A percentile compares a stretch with the other conserved stretches of the same genome.
phyloP scores from a whole-genome alignment of 2,113 vertebrate species.

The Equus quagga region DNA sequence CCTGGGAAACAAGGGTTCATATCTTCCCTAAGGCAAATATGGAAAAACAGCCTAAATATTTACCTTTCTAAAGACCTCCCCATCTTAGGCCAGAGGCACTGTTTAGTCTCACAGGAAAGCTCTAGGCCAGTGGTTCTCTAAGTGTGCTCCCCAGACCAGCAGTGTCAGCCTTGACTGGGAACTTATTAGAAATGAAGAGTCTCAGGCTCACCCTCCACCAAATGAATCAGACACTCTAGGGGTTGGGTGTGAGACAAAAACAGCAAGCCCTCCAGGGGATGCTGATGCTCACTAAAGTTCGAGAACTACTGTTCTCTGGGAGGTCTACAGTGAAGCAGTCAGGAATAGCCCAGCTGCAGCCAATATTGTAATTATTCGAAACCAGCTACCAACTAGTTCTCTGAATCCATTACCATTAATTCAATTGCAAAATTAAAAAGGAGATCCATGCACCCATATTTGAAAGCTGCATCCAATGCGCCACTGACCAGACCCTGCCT shows the following conservation, averaged over 20 bases:
- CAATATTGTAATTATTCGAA: not conserved
- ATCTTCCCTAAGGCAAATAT: not conserved
- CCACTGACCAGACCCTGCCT: slow-evolving; percentile 21
- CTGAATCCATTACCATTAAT: slow-evolving; percentile 62
- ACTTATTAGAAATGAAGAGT: not conserved
- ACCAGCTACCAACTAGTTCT: slow-evolving; percentile 36
- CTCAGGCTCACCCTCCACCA: not conserved
- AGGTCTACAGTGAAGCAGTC: not conserved
- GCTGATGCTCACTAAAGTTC: not conserved
- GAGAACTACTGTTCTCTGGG: not conserved
- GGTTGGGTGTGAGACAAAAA: not conserved
- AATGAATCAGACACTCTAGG: not conserved
- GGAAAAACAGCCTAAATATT: not conserved
- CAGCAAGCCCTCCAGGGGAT: not conserved
- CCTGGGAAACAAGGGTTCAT: not conserved
- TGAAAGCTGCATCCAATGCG: slow-evolving; percentile 34
- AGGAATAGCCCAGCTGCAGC: not conserved
- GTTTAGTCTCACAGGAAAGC: not conserved
- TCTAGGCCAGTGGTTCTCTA: not conserved
- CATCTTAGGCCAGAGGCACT: not conserved
- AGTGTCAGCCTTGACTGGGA: not conserved
- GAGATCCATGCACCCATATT: slow-evolving; percentile 28
- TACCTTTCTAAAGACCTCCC: not conserved
- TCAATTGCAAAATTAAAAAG: slow-evolving; percentile 70
- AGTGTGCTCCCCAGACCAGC: not conserved